Base-by-base conservation (phyloP, 2,888 invertebrate genomes). In the Cheiracanthium punctorium region DNA sequence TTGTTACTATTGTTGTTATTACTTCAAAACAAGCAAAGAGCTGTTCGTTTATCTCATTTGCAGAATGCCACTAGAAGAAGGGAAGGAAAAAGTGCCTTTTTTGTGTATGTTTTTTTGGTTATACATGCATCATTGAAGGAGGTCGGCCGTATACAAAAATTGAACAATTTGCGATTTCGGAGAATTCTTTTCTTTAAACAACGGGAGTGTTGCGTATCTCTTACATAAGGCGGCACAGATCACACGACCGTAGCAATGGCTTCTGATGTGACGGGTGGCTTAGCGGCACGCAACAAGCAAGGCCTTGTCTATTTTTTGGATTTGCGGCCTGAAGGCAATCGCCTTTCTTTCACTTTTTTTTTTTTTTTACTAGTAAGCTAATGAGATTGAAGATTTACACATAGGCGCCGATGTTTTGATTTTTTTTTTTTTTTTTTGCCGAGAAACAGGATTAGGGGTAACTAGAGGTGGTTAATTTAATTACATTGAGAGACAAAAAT, bases 231-330 rank as follows among this genome's bases (percentile, higher is more conserved):
- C 81, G 81, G 74, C 28, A 14, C 24, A 81, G 37, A 75, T 82
- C 82, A 82, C 30, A 82, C 37, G 41, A 71, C 33, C 24, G n/a
- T 48, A 17, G 65, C 43, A 37, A 75, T 75, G 64, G 58, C 37
- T 37, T n/a, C 24, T 24, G n/a, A n/a, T 33, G 24, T 84, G 84
- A 84, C 73, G 72, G 77, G 84, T 84, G 67, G 73, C 67, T n/a
- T 30, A n/a, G 29, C 10, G 17, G 52, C 84, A 84, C 84, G 84
- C 84, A 72, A 82, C 24, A 43, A 17, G 30, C 5, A 4, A n/a
- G 24, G n/a, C 12, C n/a, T 33, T 32, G 64, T 65, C n/a, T n/a
- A n/a, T n/a, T n/a, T n/a, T 28, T 28, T 29, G 37, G 64, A 32
- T 41, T 37, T 33, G 17, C 12, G n/a, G 52, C 72, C 70, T 32